Evolutionary conservation across 1,140 invertebrate genomes (phyloP).

Genomic region (Caerostris darwini): DNA sequence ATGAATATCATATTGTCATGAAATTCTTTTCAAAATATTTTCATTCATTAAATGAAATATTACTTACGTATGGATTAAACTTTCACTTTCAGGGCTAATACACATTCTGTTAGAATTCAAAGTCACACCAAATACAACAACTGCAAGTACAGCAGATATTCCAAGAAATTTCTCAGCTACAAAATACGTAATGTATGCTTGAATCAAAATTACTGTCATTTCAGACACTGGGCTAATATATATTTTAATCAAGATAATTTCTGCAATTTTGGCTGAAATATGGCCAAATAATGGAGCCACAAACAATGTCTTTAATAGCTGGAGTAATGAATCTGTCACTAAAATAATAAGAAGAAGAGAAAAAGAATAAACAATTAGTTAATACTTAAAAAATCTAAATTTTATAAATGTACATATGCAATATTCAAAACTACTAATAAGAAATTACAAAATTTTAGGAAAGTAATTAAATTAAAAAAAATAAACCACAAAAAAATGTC

Average conservation of each 20-base stretch:
- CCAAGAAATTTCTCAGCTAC: conserved; percentile 81
- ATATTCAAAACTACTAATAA: no score
- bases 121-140: conserved; percentile 82
- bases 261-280: conserved; percentile 81
- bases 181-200: conserved; percentile 83
- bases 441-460: no score
- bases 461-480: no score
- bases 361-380: no score
- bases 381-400: no score
- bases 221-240: conserved; percentile 82
- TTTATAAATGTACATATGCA: no score
- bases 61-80: conserved; percentile 82
- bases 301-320: conserved; percentile 78
- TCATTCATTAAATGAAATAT: background rate
- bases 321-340: background rate
- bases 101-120: conserved; percentile 82
- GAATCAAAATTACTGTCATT: conserved; percentile 82
- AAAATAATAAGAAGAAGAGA: conserved; percentile 10
- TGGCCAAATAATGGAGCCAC: conserved; percentile 82
- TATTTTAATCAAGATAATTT: conserved; percentile 81
- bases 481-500: no score
- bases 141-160: conserved; percentile 83
- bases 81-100: conserved; percentile 83
- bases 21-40: background rate
- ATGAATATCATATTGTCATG: background rate